Base-by-base conservation (phyloP, 2,888 invertebrate species). In the Lasius platythorax region DNA sequence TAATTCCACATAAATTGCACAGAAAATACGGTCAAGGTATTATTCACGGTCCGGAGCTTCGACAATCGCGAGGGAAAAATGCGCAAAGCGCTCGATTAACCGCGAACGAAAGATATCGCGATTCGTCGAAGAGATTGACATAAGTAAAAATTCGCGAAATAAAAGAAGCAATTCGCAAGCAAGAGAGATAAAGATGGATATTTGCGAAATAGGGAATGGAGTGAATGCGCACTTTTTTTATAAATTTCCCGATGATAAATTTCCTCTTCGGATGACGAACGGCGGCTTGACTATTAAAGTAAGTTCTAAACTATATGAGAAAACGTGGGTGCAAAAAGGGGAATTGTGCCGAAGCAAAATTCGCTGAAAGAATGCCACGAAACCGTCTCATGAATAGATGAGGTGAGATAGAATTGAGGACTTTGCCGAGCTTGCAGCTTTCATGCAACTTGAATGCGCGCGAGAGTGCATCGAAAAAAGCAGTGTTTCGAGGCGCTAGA, bases 381-480 rank as follows among this genome's bases (percentile, higher is more conserved):
- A 85, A 85, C 72, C 84, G 46, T 46, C 78, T 92, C 92, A 93
- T 93, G 93, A 94, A 93, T 93, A 94, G 94, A 94, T 94, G 91
- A 94, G 92, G 84, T 85, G 83, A 90, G 93, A 93, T 93, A 93
- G 87, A 89, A 91, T 92, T 91, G 91, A 92, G 83, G 88, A 88
- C 88, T 90, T 86, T 61, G 83, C 82, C 70, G 82, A 63, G 81
- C 30, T 78, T 67, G 78, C 78, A 53, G 53, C 56, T 56, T 67
- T 43, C 56, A 56, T 58, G 56, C 56, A 67, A 56, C 67, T 67
- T 78, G 78, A 56, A 78, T 78, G 56, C n/a, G 5, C 56, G 12
- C 0, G 40, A 28, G n/a, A 67, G 40, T 30, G 67, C 78, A 67
- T 67, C 2, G 43, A 56, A 67, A 40, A 53, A 78, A 67, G 43